Evolutionary conservation across 2,113 vertebrate genomes (phyloP).

Genomic region (Narcine bancroftii): DNA sequence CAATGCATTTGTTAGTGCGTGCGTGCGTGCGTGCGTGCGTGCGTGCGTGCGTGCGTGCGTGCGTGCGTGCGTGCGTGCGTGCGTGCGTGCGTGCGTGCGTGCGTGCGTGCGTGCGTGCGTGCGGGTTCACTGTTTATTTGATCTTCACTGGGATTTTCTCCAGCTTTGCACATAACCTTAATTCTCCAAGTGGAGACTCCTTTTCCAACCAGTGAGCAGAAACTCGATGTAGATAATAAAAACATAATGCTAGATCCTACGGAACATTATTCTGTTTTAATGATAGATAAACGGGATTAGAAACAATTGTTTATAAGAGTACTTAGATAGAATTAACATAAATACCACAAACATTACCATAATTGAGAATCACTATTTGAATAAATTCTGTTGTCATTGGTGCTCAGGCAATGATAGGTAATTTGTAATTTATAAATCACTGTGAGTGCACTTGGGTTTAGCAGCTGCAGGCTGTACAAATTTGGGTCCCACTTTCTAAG

Average conservation of each 20-base stretch:
- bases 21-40: no score
- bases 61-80: no score
- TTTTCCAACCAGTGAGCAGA: not conserved
- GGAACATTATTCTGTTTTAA: not conserved
- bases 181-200: no score
- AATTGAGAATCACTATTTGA: not conserved
- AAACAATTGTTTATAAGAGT: slow-evolving; percentile 24
- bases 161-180: not conserved
- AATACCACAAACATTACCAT: slow-evolving; percentile 32
- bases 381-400: slow-evolving; percentile 21
- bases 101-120: no score
- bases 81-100: not conserved
- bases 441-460: not conserved
- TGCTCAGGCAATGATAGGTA: not conserved
- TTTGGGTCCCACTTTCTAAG: not conserved
- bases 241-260: not conserved
- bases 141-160: not conserved
- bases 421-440: slow-evolving; percentile 31
- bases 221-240: not conserved
- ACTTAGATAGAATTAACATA: slow-evolving; percentile 29
- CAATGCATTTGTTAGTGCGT: not conserved
- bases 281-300: not conserved
- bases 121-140: not conserved
- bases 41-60: no score
- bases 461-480: not conserved